A percentile compares a stretch with the other conserved stretches of the same genome.
phyloP scores from a whole-genome alignment of 2,113 vertebrate genomes.

The Prunella himalayana region DNA sequence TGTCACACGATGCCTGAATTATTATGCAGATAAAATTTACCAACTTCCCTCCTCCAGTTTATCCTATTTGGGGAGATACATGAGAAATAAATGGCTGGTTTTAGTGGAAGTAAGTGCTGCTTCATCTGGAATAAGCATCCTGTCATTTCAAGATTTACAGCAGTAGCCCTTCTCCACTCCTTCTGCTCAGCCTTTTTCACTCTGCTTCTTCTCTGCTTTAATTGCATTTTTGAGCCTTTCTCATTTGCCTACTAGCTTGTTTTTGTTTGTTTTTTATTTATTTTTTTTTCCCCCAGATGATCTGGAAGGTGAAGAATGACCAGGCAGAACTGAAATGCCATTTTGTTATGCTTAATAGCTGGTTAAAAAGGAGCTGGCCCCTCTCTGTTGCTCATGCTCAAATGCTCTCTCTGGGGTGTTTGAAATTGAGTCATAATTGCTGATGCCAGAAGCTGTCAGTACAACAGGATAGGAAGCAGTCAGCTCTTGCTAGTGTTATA shows the following conservation, averaged over 20 bases:
- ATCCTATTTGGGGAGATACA: background rate
- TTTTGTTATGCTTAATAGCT: background rate
- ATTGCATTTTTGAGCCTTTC: background rate
- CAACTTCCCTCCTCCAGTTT: background rate
- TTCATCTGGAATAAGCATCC: conserved; percentile 18
- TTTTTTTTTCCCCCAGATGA: background rate
- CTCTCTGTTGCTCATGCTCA: background rate
- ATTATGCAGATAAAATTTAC: conserved; percentile 7
- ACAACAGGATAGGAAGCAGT: background rate
- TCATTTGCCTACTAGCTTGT: background rate
- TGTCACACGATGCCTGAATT: background rate
- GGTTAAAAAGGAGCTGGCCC: background rate
- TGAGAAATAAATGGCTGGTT: background rate
- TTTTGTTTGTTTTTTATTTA: background rate
- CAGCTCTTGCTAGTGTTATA: conserved; percentile 2
- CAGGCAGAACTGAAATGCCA: background rate
- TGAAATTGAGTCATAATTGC: conserved; percentile 38
- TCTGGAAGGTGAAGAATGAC: conserved; percentile 1
- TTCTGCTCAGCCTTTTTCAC: background rate
- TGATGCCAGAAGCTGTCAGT: conserved; percentile 40
- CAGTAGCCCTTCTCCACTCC: background rate
- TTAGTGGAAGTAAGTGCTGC: background rate
- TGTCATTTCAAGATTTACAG: background rate
- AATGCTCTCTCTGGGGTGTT: background rate
- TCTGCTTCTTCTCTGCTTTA: background rate